These are phyloP conservation scores for Drosophila oshimai DNA, from an alignment of 1,140 invertebrate genomes.

Conservation along the genomic window DNA sequence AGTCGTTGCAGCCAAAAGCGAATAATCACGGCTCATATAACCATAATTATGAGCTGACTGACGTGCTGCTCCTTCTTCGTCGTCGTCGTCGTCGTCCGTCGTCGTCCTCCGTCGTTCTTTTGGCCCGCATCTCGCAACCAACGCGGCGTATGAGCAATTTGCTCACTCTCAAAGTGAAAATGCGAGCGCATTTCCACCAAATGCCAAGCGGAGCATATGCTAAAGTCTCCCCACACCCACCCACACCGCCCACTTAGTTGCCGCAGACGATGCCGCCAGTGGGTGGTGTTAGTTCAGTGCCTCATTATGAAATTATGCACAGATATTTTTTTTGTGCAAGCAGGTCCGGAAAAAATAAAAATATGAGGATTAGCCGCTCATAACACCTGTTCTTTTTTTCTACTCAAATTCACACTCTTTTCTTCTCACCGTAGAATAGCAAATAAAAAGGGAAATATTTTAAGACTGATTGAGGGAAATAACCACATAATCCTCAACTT, in stretches of 20 bases:
- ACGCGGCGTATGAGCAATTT: conserved; percentile 69
- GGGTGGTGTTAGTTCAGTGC: conserved; percentile 63
- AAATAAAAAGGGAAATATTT: neutral
- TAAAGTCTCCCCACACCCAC: neutral
- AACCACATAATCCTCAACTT: too few species aligned
- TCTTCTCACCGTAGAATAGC: neutral
- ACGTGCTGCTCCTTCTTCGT: neutral
- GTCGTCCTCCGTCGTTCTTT: neutral
- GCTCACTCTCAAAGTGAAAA: conserved; percentile 56
- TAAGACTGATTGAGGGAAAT: too few species aligned
- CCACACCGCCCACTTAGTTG: neutral
- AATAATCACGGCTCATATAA: conserved; percentile 66
- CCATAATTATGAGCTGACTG: conserved; percentile 59
- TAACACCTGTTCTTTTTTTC: neutral
- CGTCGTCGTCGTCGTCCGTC: neutral
- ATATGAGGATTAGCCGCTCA: neutral
- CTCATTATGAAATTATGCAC: conserved; percentile 69
- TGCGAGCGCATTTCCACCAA: conserved; percentile 54
- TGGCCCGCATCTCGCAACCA: conserved; percentile 41
- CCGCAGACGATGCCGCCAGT: conserved; percentile 2
- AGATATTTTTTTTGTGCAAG: conserved; percentile 49
- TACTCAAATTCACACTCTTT: neutral
- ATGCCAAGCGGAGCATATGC: conserved; percentile 58
- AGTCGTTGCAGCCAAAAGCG: conserved; percentile 8
- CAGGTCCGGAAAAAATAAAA: neutral